Conservation (phyloP, 2,113 vertebrate genomes). For the Sminthopsis crassicaudata region DNA sequence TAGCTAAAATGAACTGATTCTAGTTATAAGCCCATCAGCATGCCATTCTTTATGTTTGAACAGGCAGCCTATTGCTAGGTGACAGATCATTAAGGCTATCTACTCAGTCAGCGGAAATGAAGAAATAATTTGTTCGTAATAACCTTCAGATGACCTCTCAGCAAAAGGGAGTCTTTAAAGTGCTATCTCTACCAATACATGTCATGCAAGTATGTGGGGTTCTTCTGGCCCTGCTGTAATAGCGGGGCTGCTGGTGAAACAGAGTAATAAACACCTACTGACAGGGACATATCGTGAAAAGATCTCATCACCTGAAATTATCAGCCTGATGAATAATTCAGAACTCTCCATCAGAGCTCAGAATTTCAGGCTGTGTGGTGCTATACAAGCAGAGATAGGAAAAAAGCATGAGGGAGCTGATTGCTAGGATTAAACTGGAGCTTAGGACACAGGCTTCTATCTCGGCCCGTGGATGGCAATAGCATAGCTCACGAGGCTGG, state of each 20-base stretch:
- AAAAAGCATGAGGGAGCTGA: conserved; percentile 65
- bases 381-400: conserved; percentile 40
- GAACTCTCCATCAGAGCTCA: conserved; percentile 76
- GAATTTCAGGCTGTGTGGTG: conserved; percentile 74
- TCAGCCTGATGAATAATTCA: conserved; percentile 88
- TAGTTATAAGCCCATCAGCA: conserved; percentile 86
- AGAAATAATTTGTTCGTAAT: conserved; percentile 90
- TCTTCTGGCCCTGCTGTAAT: conserved; percentile 81
- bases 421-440: conserved; percentile 67
- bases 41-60: conserved; percentile 89
- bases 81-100: conserved; percentile 90
- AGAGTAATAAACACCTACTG: conserved; percentile 89
- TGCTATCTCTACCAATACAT: conserved; percentile 81
- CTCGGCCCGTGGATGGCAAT: background rate
- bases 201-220: conserved; percentile 74
- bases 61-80: conserved; percentile 89
- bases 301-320: conserved; percentile 88
- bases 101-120: conserved; percentile 89
- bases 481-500: background rate
- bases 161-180: conserved; percentile 87
- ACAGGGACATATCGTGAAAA: conserved; percentile 83
- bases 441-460: conserved; percentile 15
- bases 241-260: conserved; percentile 84
- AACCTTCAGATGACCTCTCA: conserved; percentile 89
- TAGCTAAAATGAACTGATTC: conserved; percentile 87